A percentile compares a stretch with the other conserved stretches of the same genome.
These are phyloP conservation scores for Rousettus leschenaultii DNA, from an alignment of 2,113 vertebrate genomes.

Conservation along the genomic window DNA sequence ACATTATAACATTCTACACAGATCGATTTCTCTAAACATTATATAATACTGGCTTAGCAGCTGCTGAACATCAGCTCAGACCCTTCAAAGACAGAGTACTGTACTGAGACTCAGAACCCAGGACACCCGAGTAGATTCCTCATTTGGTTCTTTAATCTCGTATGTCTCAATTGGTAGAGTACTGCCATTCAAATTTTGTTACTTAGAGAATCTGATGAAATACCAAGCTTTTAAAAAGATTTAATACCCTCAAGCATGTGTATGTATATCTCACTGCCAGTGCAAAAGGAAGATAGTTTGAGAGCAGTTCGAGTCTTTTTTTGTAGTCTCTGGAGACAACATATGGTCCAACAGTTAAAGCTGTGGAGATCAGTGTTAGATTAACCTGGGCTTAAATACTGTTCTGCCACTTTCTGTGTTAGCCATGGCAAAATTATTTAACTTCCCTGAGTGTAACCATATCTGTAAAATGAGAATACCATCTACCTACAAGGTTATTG, in stretches of 20 bases:
- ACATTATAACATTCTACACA: background rate
- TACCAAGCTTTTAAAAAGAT: background rate
- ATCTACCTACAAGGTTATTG: background rate
- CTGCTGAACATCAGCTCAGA: background rate
- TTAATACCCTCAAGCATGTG: background rate
- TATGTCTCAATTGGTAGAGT: background rate
- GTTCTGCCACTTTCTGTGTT: background rate
- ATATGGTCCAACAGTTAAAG: background rate
- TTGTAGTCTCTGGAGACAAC: background rate
- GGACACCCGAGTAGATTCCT: background rate
- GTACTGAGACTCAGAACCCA: background rate
- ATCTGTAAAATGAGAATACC: conserved; percentile 30
- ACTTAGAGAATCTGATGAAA: background rate
- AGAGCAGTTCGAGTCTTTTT: background rate
- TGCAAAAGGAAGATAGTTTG: background rate
- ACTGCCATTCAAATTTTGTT: background rate
- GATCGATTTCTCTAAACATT: background rate
- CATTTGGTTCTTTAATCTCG: background rate
- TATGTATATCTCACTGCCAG: background rate
- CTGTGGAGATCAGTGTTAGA: background rate
- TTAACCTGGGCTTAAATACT: background rate
- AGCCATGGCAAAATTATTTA: background rate
- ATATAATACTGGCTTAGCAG: background rate
- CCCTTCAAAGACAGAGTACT: background rate
- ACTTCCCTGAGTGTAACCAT: background rate